Conservation (phyloP, 2,113 vertebrate genomes). For the Eptatretus burgeri region DNA sequence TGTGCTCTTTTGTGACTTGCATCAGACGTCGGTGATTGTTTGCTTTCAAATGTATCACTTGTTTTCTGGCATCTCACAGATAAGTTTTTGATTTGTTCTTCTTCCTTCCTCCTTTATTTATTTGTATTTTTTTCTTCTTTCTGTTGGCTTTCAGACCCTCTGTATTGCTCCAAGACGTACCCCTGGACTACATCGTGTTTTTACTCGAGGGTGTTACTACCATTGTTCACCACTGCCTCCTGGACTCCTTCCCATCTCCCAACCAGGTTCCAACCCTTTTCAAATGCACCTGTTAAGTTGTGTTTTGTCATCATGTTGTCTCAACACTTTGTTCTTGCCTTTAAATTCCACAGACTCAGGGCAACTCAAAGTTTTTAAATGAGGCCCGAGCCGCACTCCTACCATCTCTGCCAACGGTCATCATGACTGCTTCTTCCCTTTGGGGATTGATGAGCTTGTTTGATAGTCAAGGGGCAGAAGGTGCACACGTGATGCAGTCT, state of each 20-base stretch:
- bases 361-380: slow-evolving; percentile 69
- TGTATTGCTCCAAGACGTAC: slow-evolving; percentile 72
- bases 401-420: slow-evolving; percentile 77
- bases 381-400: slow-evolving; percentile 79
- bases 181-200: slow-evolving; percentile 76
- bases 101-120: no score
- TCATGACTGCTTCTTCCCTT: slow-evolving; percentile 76
- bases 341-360: slow-evolving; percentile 43
- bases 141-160: slow-evolving; percentile 28
- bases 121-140: no score
- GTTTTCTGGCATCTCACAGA: no score
- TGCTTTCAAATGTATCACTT: no score
- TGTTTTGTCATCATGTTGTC: slow-evolving; percentile 1
- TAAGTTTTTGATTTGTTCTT: no score
- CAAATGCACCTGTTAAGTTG: no score
- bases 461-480: slow-evolving; percentile 19
- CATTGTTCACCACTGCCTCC: slow-evolving; percentile 83
- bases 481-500: background rate
- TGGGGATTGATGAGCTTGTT: slow-evolving; percentile 71
- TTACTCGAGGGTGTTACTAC: slow-evolving; percentile 81
- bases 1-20: no score
- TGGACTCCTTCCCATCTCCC: slow-evolving; percentile 72
- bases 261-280: slow-evolving; percentile 32
- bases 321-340: background rate
- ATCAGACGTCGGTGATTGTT: no score